Conservation (phyloP, 1,140 invertebrate species). For the Drosophila dunni region DNA sequence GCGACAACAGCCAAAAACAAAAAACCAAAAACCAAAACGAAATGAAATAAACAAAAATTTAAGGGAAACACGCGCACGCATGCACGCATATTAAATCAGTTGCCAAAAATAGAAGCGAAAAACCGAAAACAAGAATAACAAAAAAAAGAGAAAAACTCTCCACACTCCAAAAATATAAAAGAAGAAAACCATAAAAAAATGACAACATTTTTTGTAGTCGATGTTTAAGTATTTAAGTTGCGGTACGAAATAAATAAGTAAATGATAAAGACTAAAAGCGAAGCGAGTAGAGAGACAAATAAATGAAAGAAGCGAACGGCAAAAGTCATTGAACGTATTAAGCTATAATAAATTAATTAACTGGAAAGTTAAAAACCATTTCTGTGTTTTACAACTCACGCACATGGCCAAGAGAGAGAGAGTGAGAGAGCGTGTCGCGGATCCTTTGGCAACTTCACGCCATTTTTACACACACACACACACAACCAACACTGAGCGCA, state of each 20-base stretch:
- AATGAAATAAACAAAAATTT: constrained; percentile 51
- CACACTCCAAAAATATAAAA: constrained; percentile 3
- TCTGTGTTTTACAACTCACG: constrained; percentile 58
- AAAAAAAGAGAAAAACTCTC: constrained; percentile 5
- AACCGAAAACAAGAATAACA: constrained; percentile 25
- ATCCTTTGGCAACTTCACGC: constrained; percentile 72
- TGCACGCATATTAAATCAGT: constrained; percentile 82
- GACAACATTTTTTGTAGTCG: constrained; percentile 8
- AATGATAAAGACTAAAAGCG: not conserved
- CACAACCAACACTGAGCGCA: constrained; percentile 37
- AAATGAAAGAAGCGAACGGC: constrained; percentile 37
- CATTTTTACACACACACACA: constrained; percentile 49
- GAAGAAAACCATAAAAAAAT: not conserved
- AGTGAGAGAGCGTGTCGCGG: constrained; percentile 21
- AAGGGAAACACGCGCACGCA: constrained; percentile 71
- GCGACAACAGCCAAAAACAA: constrained; percentile 7
- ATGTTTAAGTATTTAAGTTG: constrained; percentile 28
- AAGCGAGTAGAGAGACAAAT: constrained; percentile 29
- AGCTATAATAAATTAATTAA: constrained; percentile 79
- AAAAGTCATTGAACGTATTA: constrained; percentile 81
- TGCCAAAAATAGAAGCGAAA: constrained; percentile 66
- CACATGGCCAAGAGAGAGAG: not conserved
- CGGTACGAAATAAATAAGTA: constrained; percentile 28
- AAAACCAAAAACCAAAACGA: constrained; percentile 19
- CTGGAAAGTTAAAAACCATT: constrained; percentile 80